Evolutionary conservation across 1,140 invertebrate species (phyloP), one percentile per base, ranked within the genome.

Genomic region (Procambarus clarkii): DNA sequence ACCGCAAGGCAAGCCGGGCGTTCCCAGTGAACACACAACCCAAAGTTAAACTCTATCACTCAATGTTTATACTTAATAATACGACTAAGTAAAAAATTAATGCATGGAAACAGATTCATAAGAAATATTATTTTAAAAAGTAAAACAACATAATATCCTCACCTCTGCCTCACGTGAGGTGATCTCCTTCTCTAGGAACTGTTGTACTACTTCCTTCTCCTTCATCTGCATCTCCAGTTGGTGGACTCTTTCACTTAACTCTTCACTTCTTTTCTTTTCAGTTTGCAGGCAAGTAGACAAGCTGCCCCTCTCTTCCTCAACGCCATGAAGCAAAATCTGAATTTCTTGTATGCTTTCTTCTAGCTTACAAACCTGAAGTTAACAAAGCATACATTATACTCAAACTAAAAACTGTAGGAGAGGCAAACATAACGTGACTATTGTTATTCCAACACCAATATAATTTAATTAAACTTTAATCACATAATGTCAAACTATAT

Each of bases 101-200:
- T 34, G 34, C 34, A 34, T 1, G 34, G n/a, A n/a, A 34, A 34
- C 34, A 34, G 34, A 34, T 34, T 34, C 34, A 34, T 34, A 34
- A 34, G 34, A 34, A 34, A 34, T 34, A 34, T 34, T 34, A 34
- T 54, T 54, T 54, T 2, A 8, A 54, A 54, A 54, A 54, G 50
- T 54, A 54, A 3, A 15, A 13, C 15, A 15, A 13, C 15, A 15
- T 15, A 46, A 79, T 21, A 11, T 58, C n/a, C 91, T 83, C 45
- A 93, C 92, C 91, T 93, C 92, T 48, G 86, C 86, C 54, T 93
- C 91, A 45, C 91, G 74, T 21, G 74, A 78, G 8, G 78, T 46
- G 21, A 93, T 85, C 69, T 93, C 92, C 48, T 93, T 92, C 78
- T 93, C 90, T 60, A 93, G 69, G 60, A 92, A 92, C 77, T 93